A percentile compares a stretch with the other conserved stretches of the same genome.
These are phyloP conservation scores for Diplazon laetatorius DNA, from an alignment of 2,888 invertebrate species.

Conservation along the genomic window DNA sequence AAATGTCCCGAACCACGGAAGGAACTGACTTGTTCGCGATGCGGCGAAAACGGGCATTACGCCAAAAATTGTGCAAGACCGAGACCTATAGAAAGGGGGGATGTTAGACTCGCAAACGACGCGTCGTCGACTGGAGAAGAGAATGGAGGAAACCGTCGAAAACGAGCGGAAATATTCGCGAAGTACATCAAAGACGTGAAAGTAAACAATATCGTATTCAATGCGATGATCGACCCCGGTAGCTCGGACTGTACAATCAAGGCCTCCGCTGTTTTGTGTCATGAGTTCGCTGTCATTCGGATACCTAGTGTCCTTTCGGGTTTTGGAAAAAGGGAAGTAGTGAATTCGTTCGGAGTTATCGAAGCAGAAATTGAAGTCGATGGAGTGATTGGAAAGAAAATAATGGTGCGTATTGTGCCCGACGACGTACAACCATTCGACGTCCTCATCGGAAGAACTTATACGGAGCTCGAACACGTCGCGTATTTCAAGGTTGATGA, in stretches of 20 bases:
- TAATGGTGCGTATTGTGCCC: constrained; percentile 64
- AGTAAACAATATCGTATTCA: constrained; percentile 29
- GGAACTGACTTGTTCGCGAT: constrained; percentile 20
- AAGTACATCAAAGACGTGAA: constrained; percentile 58
- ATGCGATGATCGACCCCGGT: constrained; percentile 57
- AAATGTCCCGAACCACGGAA: constrained; percentile 48
- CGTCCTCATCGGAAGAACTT: constrained; percentile 66
- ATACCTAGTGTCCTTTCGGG: constrained; percentile 26
- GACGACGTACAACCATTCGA: constrained; percentile 65
- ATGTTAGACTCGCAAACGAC: constrained; percentile 25
- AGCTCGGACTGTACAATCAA: constrained; percentile 61
- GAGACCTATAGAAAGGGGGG: constrained; percentile 30
- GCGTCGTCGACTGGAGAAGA: neutral
- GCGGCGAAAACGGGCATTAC: constrained; percentile 45
- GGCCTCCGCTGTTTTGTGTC: constrained; percentile 41
- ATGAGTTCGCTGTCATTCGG: constrained; percentile 27
- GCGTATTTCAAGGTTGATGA: constrained; percentile 61
- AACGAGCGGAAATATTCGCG: neutral
- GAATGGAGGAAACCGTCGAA: too few species aligned
- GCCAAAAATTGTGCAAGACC: constrained; percentile 53
- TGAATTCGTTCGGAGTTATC: constrained; percentile 47
- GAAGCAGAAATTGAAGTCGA: constrained; percentile 56
- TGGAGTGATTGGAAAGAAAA: constrained; percentile 49
- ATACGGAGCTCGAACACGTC: constrained; percentile 62
- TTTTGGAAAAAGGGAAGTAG: constrained; percentile 44